Conservation (phyloP, 2,113 vertebrate species). For the Taxidea taxus region DNA sequence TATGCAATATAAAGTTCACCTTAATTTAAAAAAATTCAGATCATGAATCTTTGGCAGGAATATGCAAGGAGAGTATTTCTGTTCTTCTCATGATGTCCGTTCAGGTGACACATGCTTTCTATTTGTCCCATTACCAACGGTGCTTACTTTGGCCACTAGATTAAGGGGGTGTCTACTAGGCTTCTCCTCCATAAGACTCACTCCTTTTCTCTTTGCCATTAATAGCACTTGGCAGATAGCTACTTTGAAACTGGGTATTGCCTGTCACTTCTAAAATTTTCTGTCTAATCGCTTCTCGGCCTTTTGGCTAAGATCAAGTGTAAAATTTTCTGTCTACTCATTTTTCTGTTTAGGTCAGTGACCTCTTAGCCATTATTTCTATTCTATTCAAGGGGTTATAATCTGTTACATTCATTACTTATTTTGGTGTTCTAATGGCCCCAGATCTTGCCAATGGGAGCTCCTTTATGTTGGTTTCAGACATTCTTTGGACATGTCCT, state of each 20-base stretch:
- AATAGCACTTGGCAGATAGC: not conserved
- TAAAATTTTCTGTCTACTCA: not conserved
- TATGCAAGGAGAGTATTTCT: not conserved
- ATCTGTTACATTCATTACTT: not conserved
- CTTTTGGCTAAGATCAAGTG: no score
- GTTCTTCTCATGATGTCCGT: not conserved
- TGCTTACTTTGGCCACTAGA: not conserved
- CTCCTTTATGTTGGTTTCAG: not conserved
- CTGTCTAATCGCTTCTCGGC: no score
- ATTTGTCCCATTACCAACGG: not conserved
- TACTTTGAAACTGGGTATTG: not conserved
- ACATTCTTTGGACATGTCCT: not conserved
- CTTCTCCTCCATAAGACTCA: not conserved
- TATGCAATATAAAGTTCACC: not conserved
- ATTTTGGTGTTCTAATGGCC: not conserved
- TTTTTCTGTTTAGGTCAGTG: not conserved
- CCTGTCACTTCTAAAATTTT: not conserved
- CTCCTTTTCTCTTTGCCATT: not conserved
- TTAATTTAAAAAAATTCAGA: not conserved
- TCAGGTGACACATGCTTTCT: not conserved
- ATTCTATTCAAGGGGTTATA: not conserved
- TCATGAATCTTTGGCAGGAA: not conserved
- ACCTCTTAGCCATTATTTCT: not conserved
- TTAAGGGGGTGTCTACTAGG: not conserved
- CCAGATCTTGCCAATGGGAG: not conserved